Base-by-base conservation (phyloP, 2,113 vertebrate species). In the Synodontis membranacea region DNA sequence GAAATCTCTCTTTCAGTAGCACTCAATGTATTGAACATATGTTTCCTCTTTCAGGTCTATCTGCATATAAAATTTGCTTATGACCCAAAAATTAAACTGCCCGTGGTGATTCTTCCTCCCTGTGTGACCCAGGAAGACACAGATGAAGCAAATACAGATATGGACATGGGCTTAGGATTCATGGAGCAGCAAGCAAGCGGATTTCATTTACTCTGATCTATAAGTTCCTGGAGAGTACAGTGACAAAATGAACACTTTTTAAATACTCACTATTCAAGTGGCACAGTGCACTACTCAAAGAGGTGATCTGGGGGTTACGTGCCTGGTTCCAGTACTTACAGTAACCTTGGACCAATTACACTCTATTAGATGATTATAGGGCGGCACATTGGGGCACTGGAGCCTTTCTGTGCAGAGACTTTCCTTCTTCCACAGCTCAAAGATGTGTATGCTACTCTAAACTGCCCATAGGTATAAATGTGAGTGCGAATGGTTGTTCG, bases 41-140 rank as follows among this genome's bases (percentile, higher is more conserved):
- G 34, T 84, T 28, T 83, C 34, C 72, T 66, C 17, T 85, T 31
- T 87, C 39, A 95, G 94, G 90, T 94, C 82, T 87, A 62, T 37
- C 89, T 94, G 48, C 92, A 94, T 74, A 84, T 89, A 21, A 91
- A 87, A 58, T 87, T 89, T 52, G 82, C 88, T 54, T 88, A 70
- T 88, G 86, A 92, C 56, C 75, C 89, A 21, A 91, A 93, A 86
- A 88, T 95, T 86, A 94, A 91, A 88, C 91, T 95, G 44, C 94
- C 94, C 44, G 58, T 95, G 78, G 88, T 95, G 86, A 72, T 95
- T 80, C 87, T 94, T 64, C 80, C 89, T 50, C 82, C 60, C 78
- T 74, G 7, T 83, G 90, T 25, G 87, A 91, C 82, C 90, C 90
- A 84, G 86, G 46, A 48, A 58, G 82, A 83, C 90, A 91, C 83